Conservation (phyloP, 1,140 invertebrate species). For the Saccostrea cuccullata region DNA sequence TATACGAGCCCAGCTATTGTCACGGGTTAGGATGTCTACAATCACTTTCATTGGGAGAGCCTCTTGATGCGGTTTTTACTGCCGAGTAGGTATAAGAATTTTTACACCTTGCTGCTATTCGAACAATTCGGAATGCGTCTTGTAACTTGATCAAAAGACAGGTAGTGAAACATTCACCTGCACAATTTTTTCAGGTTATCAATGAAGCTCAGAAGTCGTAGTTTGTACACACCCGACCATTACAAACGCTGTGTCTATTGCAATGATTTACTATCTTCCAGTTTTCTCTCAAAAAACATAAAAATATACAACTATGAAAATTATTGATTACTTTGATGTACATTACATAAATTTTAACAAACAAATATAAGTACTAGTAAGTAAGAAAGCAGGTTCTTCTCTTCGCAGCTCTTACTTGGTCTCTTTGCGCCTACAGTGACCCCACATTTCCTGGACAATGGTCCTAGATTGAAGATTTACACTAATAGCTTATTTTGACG, state of each 20-base stretch:
- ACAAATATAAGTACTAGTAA: too few species aligned
- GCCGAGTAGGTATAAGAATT: constrained; percentile 5
- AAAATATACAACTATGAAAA: too few species aligned
- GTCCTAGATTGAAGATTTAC: background rate
- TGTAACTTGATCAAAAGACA: constrained; percentile 8
- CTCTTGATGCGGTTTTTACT: constrained; percentile 19
- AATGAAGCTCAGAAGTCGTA: background rate
- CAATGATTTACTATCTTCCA: too few species aligned
- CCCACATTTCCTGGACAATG: background rate
- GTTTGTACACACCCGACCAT: background rate
- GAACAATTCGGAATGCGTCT: constrained; percentile 20
- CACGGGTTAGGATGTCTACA: constrained; percentile 19
- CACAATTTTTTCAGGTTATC: background rate
- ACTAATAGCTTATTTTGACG: constrained; percentile 8
- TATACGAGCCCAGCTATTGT: constrained; percentile 16
- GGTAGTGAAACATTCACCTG: background rate
- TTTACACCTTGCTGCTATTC: constrained; percentile 33
- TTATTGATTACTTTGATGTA: too few species aligned
- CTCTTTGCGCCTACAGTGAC: background rate
- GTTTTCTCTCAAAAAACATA: too few species aligned
- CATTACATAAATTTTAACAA: too few species aligned
- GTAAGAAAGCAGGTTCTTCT: too few species aligned
- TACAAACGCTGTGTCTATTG: background rate
- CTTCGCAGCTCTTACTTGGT: too few species aligned
- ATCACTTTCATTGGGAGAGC: background rate